Conservation (phyloP, 2,797 vertebrate genomes). For the Corythornis leucogaster region DNA sequence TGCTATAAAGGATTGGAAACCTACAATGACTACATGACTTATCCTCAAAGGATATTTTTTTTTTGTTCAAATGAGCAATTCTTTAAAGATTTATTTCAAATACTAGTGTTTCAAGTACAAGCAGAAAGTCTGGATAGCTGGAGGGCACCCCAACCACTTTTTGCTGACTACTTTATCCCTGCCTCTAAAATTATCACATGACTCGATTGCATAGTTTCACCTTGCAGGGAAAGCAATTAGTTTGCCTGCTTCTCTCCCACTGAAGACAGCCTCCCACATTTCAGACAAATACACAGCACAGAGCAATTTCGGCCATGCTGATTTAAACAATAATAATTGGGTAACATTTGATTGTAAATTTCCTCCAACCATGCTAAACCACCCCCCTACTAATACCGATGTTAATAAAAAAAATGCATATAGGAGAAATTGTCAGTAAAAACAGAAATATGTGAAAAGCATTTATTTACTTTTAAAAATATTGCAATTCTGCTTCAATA, state of each 20-base stretch:
- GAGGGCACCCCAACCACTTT: constrained; percentile 47
- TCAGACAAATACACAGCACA: background rate
- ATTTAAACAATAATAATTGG: constrained; percentile 15
- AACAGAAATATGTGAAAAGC: background rate
- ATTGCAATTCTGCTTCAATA: background rate
- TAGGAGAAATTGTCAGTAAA: background rate
- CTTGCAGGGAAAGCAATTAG: constrained; percentile 52
- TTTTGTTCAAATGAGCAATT: background rate
- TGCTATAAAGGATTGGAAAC: background rate
- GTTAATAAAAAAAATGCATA: background rate
- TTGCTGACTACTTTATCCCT: constrained; percentile 43
- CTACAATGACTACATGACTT: background rate
- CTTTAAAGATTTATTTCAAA: background rate
- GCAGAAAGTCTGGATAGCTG: constrained; percentile 22
- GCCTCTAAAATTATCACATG: constrained; percentile 46
- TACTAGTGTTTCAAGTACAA: background rate
- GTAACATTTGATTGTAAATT: background rate
- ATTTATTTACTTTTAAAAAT: background rate
- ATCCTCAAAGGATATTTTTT: background rate
- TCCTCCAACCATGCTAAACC: background rate
- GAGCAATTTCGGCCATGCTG: background rate
- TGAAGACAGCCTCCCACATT: constrained; percentile 27
- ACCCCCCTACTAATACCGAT: background rate
- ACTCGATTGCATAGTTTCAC: constrained; percentile 49
- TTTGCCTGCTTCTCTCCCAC: constrained; percentile 11